Evolutionary conservation across 92 coral and sea anemone species (phyloP).

Genomic region (Bergia puertoricense): DNA sequence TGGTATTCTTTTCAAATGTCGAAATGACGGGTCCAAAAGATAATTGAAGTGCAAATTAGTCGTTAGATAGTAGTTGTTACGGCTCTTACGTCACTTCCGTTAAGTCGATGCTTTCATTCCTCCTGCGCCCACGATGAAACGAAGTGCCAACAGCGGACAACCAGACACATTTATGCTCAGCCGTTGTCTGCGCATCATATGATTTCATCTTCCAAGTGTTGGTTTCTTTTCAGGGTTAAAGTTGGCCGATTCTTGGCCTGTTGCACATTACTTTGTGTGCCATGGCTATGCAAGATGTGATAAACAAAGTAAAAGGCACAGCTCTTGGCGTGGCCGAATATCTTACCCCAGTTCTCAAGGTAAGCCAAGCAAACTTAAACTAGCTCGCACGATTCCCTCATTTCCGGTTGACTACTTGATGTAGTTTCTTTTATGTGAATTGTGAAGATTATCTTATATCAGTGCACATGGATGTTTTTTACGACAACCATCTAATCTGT

Average conservation of each 20-base stretch:
- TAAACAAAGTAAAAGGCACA: conserved; percentile 95
- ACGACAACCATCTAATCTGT: background rate
- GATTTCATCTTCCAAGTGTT: conserved; percentile 22
- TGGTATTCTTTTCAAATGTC: no score
- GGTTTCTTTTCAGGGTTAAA: background rate
- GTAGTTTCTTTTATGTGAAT: conserved; percentile 16
- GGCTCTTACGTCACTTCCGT: no score
- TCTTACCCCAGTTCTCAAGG: conserved; percentile 95
- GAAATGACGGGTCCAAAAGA: no score
- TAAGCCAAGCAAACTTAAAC: conserved; percentile 26
- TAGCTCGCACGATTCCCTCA: background rate
- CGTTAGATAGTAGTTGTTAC: no score
- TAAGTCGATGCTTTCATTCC: no score
- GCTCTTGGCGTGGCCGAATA: conserved; percentile 99
- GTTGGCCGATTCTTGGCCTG: conserved; percentile 27
- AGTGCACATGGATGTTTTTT: background rate
- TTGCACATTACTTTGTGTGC: conserved; percentile 27
- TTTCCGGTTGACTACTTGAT: background rate
- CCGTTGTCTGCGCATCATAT: conserved; percentile 40
- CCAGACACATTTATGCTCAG: background rate
- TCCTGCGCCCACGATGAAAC: conserved; percentile 12
- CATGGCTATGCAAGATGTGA: conserved; percentile 99
- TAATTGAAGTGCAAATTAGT: no score
- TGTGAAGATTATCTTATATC: background rate
- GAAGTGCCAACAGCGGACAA: background rate